phyloP scores from a whole-genome alignment of 2,888 invertebrate species.

The Pterostichus niger region DNA sequence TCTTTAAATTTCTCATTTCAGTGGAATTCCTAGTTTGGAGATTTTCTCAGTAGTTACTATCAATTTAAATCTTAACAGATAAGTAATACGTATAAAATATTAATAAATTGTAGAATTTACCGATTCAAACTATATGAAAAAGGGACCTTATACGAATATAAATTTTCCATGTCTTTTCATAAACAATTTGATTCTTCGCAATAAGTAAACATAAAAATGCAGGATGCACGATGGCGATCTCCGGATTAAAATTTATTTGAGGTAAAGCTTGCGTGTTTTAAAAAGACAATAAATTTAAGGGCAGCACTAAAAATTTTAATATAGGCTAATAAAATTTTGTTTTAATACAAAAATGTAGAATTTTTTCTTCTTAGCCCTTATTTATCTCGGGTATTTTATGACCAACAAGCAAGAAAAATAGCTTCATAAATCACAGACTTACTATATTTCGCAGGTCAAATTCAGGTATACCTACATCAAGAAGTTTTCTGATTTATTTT shows the following conservation, averaged over 20 bases:
- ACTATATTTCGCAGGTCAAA: conserved; percentile 31
- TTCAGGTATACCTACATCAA: conserved; percentile 36
- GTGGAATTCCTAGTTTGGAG: too few species aligned
- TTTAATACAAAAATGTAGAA: conserved; percentile 26
- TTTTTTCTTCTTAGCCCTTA: conserved; percentile 19
- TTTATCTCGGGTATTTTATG: conserved; percentile 18
- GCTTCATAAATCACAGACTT: conserved; percentile 3
- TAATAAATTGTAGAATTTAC: too few species aligned
- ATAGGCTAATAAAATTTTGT: conserved; percentile 13
- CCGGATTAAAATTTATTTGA: conserved; percentile 2
- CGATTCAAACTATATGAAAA: too few species aligned
- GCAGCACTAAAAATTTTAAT: conserved; percentile 18
- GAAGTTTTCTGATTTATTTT: conserved; percentile 20
- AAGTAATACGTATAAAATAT: too few species aligned
- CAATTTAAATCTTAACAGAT: too few species aligned
- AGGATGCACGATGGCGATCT: neutral
- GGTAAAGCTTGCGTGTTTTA: neutral
- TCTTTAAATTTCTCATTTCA: too few species aligned
- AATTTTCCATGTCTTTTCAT: too few species aligned
- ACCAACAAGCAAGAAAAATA: conserved; percentile 24
- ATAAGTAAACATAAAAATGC: conserved; percentile 1
- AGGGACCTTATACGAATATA: too few species aligned
- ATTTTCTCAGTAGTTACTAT: too few species aligned
- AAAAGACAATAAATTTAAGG: conserved; percentile 7
- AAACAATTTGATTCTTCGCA: too few species aligned